Evolutionary conservation across 2,113 vertebrate genomes (phyloP).

Genomic region (Neofelis nebulosa): DNA sequence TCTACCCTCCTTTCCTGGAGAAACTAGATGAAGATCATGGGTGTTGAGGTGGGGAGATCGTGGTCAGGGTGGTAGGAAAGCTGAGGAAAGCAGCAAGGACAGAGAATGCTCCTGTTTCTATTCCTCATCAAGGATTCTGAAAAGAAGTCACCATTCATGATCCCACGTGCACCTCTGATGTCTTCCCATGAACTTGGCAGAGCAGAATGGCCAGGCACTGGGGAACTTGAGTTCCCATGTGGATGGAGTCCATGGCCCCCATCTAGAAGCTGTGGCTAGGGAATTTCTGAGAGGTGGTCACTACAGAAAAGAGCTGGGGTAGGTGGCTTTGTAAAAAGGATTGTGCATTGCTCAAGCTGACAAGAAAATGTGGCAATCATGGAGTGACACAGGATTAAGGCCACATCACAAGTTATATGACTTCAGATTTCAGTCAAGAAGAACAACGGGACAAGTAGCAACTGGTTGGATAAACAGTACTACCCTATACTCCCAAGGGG

Average conservation of each 20-base stretch:
- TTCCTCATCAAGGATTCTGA: background rate
- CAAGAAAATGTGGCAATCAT: background rate
- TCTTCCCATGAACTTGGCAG: background rate
- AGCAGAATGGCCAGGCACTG: background rate
- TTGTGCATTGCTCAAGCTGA: background rate
- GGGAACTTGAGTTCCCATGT: too few relatives aligned
- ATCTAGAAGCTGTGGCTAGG: background rate
- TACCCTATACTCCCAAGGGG: background rate
- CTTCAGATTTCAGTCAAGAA: background rate
- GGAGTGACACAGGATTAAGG: background rate
- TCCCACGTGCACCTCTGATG: accelerated
- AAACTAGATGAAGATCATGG: background rate
- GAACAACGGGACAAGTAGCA: background rate
- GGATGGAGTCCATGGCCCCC: background rate
- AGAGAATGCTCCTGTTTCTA: background rate
- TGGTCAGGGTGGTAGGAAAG: background rate
- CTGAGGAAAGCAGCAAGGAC: background rate
- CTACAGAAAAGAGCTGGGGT: accelerated
- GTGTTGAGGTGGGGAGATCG: background rate
- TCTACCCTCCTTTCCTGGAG: background rate
- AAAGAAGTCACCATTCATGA: background rate
- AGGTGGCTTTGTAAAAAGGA: background rate
- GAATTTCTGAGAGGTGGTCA: background rate
- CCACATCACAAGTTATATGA: background rate
- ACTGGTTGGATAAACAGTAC: background rate